Conservation (phyloP, 1,140 invertebrate genomes). For the Thrips palmi region DNA sequence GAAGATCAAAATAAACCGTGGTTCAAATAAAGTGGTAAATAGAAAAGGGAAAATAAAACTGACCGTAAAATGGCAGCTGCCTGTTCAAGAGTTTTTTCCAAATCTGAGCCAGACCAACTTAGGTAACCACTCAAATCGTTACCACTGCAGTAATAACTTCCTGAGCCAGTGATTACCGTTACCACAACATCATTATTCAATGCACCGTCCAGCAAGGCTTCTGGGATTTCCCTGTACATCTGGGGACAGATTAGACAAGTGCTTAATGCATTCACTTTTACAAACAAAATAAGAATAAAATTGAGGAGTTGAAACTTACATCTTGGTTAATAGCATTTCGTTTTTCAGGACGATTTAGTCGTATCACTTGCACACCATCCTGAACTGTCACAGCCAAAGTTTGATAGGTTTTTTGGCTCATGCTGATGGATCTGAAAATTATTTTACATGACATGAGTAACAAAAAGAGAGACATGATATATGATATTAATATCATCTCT, state of each 20-base stretch:
- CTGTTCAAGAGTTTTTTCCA: conserved; percentile 17
- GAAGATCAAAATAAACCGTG: conserved; percentile 8
- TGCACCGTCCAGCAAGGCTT: conserved; percentile 44
- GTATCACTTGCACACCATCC: conserved; percentile 25
- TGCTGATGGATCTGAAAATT: no score
- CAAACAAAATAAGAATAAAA: not conserved
- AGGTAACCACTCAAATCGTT: conserved; percentile 57
- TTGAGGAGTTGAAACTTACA: conserved; percentile 18
- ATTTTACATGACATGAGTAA: no score
- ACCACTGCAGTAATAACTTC: conserved; percentile 69
- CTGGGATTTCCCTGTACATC: conserved; percentile 48
- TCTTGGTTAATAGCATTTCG: conserved; percentile 57
- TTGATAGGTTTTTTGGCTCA: no score
- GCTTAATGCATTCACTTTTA: not conserved
- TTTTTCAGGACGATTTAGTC: conserved; percentile 48
- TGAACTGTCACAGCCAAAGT: no score
- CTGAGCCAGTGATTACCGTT: conserved; percentile 54
- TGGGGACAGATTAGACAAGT: conserved; percentile 16
- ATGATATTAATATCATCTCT: no score
- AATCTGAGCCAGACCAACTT: conserved; percentile 20
- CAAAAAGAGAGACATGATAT: no score
- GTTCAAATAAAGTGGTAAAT: conserved; percentile 1
- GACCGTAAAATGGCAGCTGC: not conserved
- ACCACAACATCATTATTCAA: conserved; percentile 38
- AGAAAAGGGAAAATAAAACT: not conserved